Base-by-base conservation (phyloP, 2,797 vertebrate species). In the Miichthys miiuy region DNA sequence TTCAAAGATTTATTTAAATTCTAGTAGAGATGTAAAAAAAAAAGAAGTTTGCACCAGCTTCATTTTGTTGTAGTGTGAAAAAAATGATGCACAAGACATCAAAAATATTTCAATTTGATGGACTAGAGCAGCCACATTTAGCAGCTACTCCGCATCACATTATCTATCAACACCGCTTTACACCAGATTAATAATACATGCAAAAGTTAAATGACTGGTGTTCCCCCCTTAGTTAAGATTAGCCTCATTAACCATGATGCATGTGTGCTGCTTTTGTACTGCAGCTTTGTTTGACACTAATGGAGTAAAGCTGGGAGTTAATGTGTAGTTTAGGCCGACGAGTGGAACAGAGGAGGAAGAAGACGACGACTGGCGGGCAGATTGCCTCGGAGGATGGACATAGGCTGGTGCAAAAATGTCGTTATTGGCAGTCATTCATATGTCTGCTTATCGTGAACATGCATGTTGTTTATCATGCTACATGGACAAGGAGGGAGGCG, bases 201-300 rank as follows among this genome's bases (percentile, higher is more conserved):
- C 3, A 46, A 14, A 65, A 23, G 17, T 47, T 9, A 47, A 75
- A 55, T 30, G n/a, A 11, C 9, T 34, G 47, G 1, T 66, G 25
- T 62, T 56, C 21, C 17, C 34, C 34, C 55, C 21, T 61, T 23
- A 20, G 12, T 85, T 58, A 42, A 41, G 55, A 65, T 50, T 17
- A 54, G 73, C 69, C 63, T 79, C 75, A 87, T 83, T 80, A 79
- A 64, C 54, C 21, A 42, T 62, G 77, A 83, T 46, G 47, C 46
- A 58, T 63, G 68, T 57, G 50, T 60, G 73, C 71, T 48, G 58
- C 48, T 60, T 60, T 60, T 41, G 23, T 38, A 51, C 52, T 50
- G 60, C 62, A 25, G 72, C 76, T 38, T 38, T 60, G 48, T 71
- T 58, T 81, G 80, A 72, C 68, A 67, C 63, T 77, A 78, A 78